A percentile compares a stretch with the other conserved stretches of the same genome.
Conservation (phyloP, 1,140 invertebrate species). For the Callitettix versicolor region DNA sequence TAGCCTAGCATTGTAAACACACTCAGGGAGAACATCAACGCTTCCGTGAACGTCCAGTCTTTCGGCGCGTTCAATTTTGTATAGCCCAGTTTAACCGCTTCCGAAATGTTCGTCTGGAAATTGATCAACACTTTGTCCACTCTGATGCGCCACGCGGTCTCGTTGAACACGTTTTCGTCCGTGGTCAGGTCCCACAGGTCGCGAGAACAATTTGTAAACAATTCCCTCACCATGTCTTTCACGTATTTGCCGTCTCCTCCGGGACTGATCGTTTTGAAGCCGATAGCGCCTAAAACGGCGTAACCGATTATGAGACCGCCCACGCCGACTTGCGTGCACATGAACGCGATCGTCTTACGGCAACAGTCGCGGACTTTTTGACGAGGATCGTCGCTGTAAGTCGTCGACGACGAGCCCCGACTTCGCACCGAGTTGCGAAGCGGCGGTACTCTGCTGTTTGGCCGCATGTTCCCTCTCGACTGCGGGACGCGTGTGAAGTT, state of each 20-base stretch:
- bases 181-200: conserved; percentile 64
- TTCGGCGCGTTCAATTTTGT: conserved; percentile 57
- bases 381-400: conserved; percentile 50
- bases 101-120: conserved; percentile 62
- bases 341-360: conserved; percentile 74
- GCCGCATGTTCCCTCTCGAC: no score
- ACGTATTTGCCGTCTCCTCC: conserved; percentile 49
- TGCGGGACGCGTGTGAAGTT: no score
- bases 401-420: conserved; percentile 53
- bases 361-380: conserved; percentile 71
- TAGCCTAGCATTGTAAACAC: conserved; percentile 92
- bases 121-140: conserved; percentile 52
- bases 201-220: conserved; percentile 43
- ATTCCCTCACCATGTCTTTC: conserved; percentile 36
- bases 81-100: conserved; percentile 62
- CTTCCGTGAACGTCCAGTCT: conserved; percentile 74
- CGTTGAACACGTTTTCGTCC: conserved; percentile 63
- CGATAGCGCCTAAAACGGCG: conserved; percentile 85
- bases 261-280: conserved; percentile 76
- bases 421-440: conserved; percentile 45
- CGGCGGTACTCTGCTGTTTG: no score
- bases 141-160: conserved; percentile 53
- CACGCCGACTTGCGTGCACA: conserved; percentile 91
- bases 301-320: conserved; percentile 90
- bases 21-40: conserved; percentile 76